Percentiles rank a stretch among this genome's conserved stretches.
These are phyloP conservation scores for Trichopria drosophilae DNA, from an alignment of 2,888 invertebrate species.

Conservation along the genomic window DNA sequence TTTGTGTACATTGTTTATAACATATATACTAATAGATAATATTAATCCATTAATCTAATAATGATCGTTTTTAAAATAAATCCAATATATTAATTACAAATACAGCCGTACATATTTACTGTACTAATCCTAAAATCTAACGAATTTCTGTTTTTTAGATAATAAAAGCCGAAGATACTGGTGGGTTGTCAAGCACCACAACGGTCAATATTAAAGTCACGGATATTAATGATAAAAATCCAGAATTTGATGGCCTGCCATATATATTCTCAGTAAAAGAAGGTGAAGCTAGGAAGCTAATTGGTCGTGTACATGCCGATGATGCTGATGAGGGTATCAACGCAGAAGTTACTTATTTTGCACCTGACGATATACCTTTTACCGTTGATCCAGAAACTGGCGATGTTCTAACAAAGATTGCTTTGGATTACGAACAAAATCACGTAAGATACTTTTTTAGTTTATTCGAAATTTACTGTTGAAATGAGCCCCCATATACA, in stretches of 20 bases:
- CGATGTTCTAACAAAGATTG: constrained; percentile 72
- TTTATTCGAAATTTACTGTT: too few species aligned
- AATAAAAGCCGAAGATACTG: constrained; percentile 84
- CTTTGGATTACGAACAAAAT: constrained; percentile 81
- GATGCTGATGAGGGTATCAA: constrained; percentile 86
- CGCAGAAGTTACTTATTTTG: constrained; percentile 77
- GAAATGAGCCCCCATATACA: too few species aligned
- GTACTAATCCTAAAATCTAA: too few species aligned
- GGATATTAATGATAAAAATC: constrained; percentile 90
- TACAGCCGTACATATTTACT: too few species aligned
- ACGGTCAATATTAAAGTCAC: constrained; percentile 87
- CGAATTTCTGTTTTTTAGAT: constrained; percentile 65
- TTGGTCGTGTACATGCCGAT: constrained; percentile 82
- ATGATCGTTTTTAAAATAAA: too few species aligned
- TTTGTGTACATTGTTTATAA: too few species aligned
- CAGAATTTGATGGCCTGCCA: constrained; percentile 80
- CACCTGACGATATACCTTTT: constrained; percentile 79
- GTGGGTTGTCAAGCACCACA: constrained; percentile 78
- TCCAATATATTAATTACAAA: too few species aligned
- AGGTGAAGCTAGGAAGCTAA: constrained; percentile 61
- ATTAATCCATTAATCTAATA: too few species aligned
- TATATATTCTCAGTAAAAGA: constrained; percentile 83
- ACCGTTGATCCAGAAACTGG: constrained; percentile 78
- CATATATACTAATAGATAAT: too few species aligned
- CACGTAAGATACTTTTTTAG: too few species aligned